phyloP scores from a whole-genome alignment of 2,888 invertebrate species.

The Nudaria mundana region DNA sequence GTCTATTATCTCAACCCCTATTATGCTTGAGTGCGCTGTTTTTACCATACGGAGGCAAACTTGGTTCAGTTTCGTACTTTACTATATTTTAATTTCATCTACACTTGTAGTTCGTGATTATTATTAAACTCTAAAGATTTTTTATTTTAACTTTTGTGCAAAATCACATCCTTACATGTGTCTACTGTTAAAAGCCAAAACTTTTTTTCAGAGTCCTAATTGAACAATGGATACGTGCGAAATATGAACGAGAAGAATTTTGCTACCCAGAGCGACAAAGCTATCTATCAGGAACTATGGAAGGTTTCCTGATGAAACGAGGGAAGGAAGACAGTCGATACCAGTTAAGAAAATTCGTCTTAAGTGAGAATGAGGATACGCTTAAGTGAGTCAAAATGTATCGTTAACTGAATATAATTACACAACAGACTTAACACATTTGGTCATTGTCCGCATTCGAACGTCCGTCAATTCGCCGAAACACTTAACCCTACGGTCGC shows the following conservation, averaged over 20 bases:
- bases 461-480: constrained; percentile 27
- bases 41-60: no score
- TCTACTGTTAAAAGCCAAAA: no score
- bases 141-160: no score
- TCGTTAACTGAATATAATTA: constrained; percentile 28
- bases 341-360: constrained; percentile 90
- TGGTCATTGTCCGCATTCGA: constrained; percentile 34
- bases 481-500: constrained; percentile 27
- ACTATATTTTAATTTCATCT: no score
- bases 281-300: constrained; percentile 90
- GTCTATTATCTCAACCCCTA: no score
- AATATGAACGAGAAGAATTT: constrained; percentile 94
- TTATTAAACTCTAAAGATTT: no score
- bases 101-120: no score
- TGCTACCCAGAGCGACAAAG: constrained; percentile 88
- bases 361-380: constrained; percentile 90
- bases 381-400: constrained; percentile 79
- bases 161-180: no score
- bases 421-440: constrained; percentile 33
- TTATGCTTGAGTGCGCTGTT: no score
- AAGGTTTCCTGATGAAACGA: constrained; percentile 93
- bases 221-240: constrained; percentile 95
- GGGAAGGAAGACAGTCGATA: constrained; percentile 94
- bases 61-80: no score
- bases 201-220: constrained; percentile 86